A percentile compares a stretch with the other conserved stretches of the same genome.
Conservation (phyloP, 2,113 vertebrate species). For the Catharus minimus region DNA sequence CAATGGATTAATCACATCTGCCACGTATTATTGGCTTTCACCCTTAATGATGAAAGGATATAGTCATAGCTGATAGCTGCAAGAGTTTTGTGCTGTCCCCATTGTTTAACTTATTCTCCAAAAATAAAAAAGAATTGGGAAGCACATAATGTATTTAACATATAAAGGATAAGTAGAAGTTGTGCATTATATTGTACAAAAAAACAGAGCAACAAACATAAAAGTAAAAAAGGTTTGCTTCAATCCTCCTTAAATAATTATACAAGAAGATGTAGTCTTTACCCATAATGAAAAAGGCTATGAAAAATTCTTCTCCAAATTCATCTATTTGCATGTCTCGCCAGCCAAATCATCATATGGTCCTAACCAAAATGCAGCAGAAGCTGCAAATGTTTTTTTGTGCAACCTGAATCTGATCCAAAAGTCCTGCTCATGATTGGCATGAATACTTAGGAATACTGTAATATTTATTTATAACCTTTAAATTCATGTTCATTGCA, state of each 20-base stretch:
- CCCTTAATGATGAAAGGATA: constrained; percentile 75
- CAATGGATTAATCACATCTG: constrained; percentile 78
- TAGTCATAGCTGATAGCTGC: constrained; percentile 13
- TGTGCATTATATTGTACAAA: not conserved
- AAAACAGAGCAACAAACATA: not conserved
- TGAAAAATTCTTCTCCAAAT: not conserved
- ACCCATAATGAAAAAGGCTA: not conserved
- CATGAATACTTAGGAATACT: not conserved
- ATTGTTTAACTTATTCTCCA: not conserved
- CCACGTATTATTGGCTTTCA: constrained; percentile 77
- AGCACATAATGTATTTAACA: not conserved
- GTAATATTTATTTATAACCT: not conserved
- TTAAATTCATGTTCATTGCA: not conserved
- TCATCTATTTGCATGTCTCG: not conserved
- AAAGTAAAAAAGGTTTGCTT: not conserved
- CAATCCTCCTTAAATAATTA: not conserved
- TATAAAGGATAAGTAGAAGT: not conserved
- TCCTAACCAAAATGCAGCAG: not conserved
- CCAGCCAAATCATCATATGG: not conserved
- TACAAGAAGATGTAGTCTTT: not conserved
- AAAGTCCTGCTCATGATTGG: not conserved
- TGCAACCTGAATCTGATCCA: not conserved
- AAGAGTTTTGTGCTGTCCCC: not conserved
- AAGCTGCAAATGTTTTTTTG: not conserved
- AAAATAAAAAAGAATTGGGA: not conserved